Conservation (phyloP, 2,113 vertebrate species). For the Crotalus helleri region DNA sequence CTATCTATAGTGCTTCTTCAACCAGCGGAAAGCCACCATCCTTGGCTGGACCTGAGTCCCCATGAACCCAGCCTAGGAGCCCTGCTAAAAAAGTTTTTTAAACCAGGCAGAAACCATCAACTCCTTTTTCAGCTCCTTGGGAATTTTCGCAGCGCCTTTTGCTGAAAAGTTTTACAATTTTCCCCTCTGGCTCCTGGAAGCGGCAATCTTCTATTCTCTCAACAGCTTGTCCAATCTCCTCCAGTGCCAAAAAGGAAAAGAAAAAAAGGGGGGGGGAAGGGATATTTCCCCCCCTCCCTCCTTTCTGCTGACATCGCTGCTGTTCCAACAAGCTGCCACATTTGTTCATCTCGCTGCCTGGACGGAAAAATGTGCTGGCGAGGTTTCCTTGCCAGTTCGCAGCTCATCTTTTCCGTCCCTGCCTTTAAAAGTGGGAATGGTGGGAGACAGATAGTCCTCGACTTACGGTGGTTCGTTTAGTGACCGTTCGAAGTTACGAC, state of each 20-base stretch:
- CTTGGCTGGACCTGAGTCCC: too few relatives aligned
- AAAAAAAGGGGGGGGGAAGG: constrained; percentile 43
- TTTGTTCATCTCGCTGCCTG: constrained; percentile 59
- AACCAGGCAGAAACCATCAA: constrained; percentile 23
- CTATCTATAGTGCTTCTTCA: not conserved
- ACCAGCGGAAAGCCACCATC: not conserved
- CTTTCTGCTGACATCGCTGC: constrained; percentile 52
- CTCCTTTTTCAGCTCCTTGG: constrained; percentile 48
- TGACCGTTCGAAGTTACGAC: not conserved
- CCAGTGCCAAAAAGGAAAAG: constrained; percentile 44
- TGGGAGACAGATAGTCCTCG: not conserved
- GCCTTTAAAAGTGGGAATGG: not conserved
- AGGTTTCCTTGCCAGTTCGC: constrained; percentile 51
- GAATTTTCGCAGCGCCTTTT: constrained; percentile 53
- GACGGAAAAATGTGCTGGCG: constrained; percentile 54
- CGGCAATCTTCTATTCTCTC: constrained; percentile 54
- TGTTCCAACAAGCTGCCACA: constrained; percentile 63
- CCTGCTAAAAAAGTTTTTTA: not conserved
- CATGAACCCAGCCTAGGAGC: not conserved
- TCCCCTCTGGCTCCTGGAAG: constrained; percentile 51
- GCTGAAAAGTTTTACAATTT: constrained; percentile 35
- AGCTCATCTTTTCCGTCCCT: not conserved
- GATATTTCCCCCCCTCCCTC: constrained; percentile 32
- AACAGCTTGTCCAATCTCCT: constrained; percentile 63
- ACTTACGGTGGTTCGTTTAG: not conserved